Percentiles rank a stretch among this genome's conserved stretches.
These are phyloP conservation scores for Hippocampus barbouri DNA, from an alignment of 2,113 vertebrate genomes.

Conservation along the genomic window DNA sequence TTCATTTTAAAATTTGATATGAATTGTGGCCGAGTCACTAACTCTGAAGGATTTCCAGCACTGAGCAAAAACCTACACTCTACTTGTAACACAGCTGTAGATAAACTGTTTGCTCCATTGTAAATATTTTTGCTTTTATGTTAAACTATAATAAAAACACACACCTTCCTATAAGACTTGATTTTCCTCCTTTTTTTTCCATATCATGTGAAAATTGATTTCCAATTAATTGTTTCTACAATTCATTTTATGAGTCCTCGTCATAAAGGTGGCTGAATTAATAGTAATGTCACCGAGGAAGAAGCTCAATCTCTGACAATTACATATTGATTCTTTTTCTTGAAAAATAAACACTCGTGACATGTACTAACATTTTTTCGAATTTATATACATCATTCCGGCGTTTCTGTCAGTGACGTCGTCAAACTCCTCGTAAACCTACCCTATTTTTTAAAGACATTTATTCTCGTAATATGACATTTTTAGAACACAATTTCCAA, in stretches of 20 bases:
- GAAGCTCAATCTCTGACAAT: no score
- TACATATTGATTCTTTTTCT: no score
- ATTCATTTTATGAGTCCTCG: not conserved
- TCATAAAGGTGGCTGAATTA: no score
- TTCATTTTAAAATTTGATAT: not conserved
- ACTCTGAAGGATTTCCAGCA: constrained; percentile 9
- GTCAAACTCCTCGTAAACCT: no score
- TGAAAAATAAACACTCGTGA: no score
- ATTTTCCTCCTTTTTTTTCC: not conserved
- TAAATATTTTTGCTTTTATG: constrained; percentile 34
- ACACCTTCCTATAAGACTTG: not conserved
- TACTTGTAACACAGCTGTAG: constrained; percentile 29
- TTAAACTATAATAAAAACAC: constrained; percentile 24
- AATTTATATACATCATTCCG: no score
- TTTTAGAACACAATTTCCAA: no score
- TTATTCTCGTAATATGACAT: no score
- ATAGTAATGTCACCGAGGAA: no score
- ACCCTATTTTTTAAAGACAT: no score
- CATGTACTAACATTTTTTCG: no score
- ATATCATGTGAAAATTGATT: not conserved
- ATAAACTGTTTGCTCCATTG: constrained; percentile 30
- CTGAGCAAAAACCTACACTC: not conserved
- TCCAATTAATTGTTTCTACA: not conserved
- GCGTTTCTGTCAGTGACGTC: no score
- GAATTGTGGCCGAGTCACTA: not conserved